Base-by-base conservation (phyloP, 2,888 invertebrate genomes). In the Drosophila mettleri region DNA sequence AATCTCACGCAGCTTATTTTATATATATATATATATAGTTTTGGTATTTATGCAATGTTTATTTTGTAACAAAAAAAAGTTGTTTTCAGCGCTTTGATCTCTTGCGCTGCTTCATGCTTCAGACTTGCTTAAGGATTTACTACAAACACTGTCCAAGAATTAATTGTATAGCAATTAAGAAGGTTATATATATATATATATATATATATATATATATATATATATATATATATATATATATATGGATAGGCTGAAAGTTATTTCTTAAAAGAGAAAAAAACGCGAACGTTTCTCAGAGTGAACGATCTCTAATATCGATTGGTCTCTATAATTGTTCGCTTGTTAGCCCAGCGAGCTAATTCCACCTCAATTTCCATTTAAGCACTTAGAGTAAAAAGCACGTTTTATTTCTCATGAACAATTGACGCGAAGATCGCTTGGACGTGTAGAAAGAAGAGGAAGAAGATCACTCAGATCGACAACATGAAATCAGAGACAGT, bases 311-410 rank as follows among this genome's bases (percentile, higher is more conserved):
- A 39, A 38, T 59, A 29, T 61, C 55, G 22, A 27, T 20, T 14
- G 39, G 8, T n/a, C 41, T 41, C 53, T 54, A 83, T 80, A 80
- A 84, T 78, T 80, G 73, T 64, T 58, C 51, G 66, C 85, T 85
- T 78, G 83, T 83, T 85, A 82, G 80, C 48, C 80, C 77, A 69
- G 72, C 85, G 79, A 69, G 72, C 85, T 80, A 85, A 83, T 80
- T 82, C 80, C 67, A 79, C 71, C 81, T 83, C 55, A 70, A 86
- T 84, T 86, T 86, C 83, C 83, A 84, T 84, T 84, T 79, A 83
- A 83, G 81, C 85, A 77, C 85, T 83, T 83, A 59, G 38, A 62
- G 55, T 34, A 57, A 69, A 45, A 63, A 65, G 58, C 83, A 82
- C 79, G 83, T 80, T 85, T 83, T 74, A 75, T 79, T 82, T 85